Evolutionary conservation across 2,797 vertebrate species (phyloP).

Genomic region (Alfaro cultratus): DNA sequence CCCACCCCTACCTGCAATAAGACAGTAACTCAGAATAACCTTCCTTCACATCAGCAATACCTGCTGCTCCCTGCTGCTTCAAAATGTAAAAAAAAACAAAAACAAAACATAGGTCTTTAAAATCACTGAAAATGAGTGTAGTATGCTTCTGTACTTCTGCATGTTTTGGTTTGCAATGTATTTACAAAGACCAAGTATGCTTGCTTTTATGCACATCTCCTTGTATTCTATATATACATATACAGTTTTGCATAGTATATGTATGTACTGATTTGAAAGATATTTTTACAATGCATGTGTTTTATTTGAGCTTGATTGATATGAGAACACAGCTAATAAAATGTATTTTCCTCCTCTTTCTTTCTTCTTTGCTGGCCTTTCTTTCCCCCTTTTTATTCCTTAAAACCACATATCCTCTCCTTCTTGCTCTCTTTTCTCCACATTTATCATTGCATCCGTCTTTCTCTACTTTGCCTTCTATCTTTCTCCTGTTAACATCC

Average conservation of each 20-base stretch:
- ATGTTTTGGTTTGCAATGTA: slow-evolving; percentile 80
- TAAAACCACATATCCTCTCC: slow-evolving; percentile 19
- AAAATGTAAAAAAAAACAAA: not conserved
- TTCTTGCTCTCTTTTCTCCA: slow-evolving; percentile 9
- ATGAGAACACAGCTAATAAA: slow-evolving; percentile 65
- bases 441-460: slow-evolving; percentile 21
- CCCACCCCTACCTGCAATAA: slow-evolving; percentile 38
- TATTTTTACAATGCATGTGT: slow-evolving; percentile 77
- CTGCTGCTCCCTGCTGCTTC: slow-evolving; percentile 2
- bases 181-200: slow-evolving; percentile 77
- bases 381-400: slow-evolving; percentile 40
- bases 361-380: slow-evolving; percentile 16
- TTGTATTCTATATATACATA: slow-evolving; percentile 40
- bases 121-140: slow-evolving; percentile 48
- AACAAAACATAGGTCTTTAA: slow-evolving; percentile 20
- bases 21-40: slow-evolving; percentile 30
- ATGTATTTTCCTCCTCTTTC: slow-evolving; percentile 59
- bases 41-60: slow-evolving; percentile 1
- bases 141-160: slow-evolving; percentile 79
- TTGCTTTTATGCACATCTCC: slow-evolving; percentile 45
- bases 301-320: slow-evolving; percentile 45
- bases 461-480: slow-evolving; percentile 21
- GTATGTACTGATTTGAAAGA: slow-evolving; percentile 46
- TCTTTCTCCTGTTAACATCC: slow-evolving; percentile 24
- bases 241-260: slow-evolving; percentile 55